Percentiles rank a stretch among this genome's conserved stretches.
phyloP scores from a whole-genome alignment of 2,797 vertebrate species.

The Neomorphus geoffroyi region DNA sequence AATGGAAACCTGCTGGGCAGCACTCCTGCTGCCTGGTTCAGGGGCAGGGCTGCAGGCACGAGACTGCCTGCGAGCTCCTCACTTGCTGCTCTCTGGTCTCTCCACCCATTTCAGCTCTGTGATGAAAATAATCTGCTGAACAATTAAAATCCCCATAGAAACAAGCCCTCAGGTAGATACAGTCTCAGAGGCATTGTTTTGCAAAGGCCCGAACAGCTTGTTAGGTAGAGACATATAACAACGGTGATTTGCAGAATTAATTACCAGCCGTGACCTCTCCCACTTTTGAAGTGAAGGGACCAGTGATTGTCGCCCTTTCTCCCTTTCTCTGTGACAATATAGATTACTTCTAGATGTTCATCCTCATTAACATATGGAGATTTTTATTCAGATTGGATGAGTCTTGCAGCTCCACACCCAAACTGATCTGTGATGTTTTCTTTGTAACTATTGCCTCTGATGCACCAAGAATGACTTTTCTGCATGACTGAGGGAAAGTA shows the following conservation, averaged over 20 bases:
- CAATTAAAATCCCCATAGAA: not conserved
- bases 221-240: not conserved
- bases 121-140: not conserved
- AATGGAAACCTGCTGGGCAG: too few species aligned
- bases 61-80: accelerated
- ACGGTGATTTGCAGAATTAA: not conserved
- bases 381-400: not conserved
- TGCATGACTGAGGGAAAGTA: not conserved
- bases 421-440: not conserved
- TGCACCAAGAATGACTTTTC: not conserved
- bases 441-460: not conserved
- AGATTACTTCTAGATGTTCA: not conserved
- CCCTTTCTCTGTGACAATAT: not conserved
- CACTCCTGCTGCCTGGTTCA: too few species aligned
- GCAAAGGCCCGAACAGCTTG: not conserved
- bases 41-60: too few species aligned
- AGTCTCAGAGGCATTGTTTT: not conserved
- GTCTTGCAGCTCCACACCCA: not conserved
- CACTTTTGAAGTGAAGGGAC: not conserved
- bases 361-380: accelerated
- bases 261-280: not conserved
- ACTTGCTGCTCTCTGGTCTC: not conserved
- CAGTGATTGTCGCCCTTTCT: not conserved
- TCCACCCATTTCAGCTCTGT: not conserved
- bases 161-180: not conserved